These are phyloP conservation scores for Misgurnus mizolepis DNA, from an alignment of 2,113 vertebrate genomes.

Conservation along the genomic window DNA sequence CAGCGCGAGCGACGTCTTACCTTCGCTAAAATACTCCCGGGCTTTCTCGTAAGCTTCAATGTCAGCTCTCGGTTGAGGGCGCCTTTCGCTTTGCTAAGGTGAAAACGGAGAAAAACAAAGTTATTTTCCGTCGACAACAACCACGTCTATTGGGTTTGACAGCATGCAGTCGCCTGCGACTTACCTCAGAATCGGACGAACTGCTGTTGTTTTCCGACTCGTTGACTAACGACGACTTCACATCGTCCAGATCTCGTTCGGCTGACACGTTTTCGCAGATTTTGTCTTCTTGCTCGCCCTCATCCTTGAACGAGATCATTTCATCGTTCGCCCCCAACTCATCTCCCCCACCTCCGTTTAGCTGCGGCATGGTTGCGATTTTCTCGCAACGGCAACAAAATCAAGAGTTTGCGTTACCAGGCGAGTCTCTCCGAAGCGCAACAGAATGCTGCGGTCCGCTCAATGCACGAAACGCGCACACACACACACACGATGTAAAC, in stretches of 20 bases:
- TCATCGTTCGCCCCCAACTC: constrained; percentile 93
- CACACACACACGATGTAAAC: background rate
- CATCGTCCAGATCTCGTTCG: constrained; percentile 89
- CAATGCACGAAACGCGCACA: constrained; percentile 55
- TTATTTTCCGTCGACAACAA: constrained; percentile 26
- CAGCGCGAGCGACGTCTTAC: constrained; percentile 68
- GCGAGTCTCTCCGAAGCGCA: constrained; percentile 1
- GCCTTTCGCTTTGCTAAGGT: constrained; percentile 83
- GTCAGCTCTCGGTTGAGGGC: constrained; percentile 79
- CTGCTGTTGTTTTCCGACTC: constrained; percentile 92
- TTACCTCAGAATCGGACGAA: constrained; percentile 87
- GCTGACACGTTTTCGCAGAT: constrained; percentile 88
- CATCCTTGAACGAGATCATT: constrained; percentile 93
- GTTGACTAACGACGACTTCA: constrained; percentile 92
- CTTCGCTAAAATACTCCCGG: constrained; percentile 88
- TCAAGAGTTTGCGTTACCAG: background rate
- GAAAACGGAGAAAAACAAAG: constrained; percentile 46
- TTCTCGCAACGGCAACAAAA: background rate
- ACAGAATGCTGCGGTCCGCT: background rate
- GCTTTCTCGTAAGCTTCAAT: constrained; percentile 86
- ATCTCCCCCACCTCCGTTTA: constrained; percentile 85
- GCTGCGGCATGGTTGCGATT: constrained; percentile 79
- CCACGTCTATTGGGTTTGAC: background rate
- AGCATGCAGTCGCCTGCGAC: constrained; percentile 7
- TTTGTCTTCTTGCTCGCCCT: constrained; percentile 92